Evolutionary conservation across 2,888 invertebrate genomes (phyloP), one percentile per base, ranked within the genome.

Genomic region (Creontiades dilutus): DNA sequence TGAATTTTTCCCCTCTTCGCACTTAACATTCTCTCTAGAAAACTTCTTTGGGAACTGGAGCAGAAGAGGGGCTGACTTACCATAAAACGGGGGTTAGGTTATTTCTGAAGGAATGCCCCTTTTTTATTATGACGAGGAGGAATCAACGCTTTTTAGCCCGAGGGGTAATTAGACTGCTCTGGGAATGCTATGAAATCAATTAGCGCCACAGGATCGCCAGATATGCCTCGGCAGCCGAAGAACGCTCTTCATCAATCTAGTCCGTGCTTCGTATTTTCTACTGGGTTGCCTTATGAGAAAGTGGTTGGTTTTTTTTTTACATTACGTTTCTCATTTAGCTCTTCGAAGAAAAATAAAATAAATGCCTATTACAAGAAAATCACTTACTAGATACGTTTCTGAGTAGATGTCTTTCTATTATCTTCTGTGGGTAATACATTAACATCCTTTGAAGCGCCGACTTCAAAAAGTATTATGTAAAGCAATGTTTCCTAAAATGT

Each of bases 121-220:
- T 52, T 82, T 82, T 82, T 82, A 23, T 52, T 82, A 19, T 68
- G 68, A 68, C 68, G 68, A 13, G 68, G 12, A 68, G 52, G 48
- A 82, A 47, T 47, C 19, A 47, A 47, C 48, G n/a, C 48, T 82
- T 82, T 82, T 82, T 23, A 9, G 48, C 82, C 48, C n/a, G 12
- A 52, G 82, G 47, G 52, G 52, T 82, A 52, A 82, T 52, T 48
- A 48, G 82, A 52, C 19, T 27, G 23, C 47, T 52, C 23, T 48
- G 47, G 85, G 52, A 82, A 82, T 55, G 85, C 85, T 85, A 85
- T 85, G 85, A 85, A 85, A 85, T 85, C 82, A 82, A 82, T 82
- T 82, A 82, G 82, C 61, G 85, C 57, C 85, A 12, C 46, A n/a
- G 57, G 85, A 85, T 61, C 61, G 85, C 37, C 85, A n/a, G 85